Base-by-base conservation (phyloP, 2,113 vertebrate genomes). In the Passer domesticus region DNA sequence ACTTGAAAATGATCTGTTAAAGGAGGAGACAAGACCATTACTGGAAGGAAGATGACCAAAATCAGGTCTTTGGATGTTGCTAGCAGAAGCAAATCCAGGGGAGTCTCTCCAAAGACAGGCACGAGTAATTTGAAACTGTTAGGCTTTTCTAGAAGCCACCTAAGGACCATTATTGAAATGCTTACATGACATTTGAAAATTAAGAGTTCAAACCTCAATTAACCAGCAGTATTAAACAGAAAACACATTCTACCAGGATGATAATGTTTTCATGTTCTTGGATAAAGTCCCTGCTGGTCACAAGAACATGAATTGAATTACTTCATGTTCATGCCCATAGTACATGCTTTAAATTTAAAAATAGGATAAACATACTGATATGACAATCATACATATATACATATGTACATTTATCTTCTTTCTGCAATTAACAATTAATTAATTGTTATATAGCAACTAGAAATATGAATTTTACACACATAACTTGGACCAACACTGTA, bases 81-180 rank as follows among this genome's bases (percentile, higher is more conserved):
- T 19, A 43, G 22, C 19, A 52, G n/a, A 59, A 81, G 11, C 7
- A 89, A 58, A 53, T 25, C 27, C 16, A 59, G 19, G 9, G 4
- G 8, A 76, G 7, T 12, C 19, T 30, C 62, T 59, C 46, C 30
- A 70, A 66, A 76, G 31, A 66, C 10, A 66, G 18, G 13, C 25
- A 86, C 0, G 0, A 27, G 11, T 19, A 19, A 46, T n/a, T 77
- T 55, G 72, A 27, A 37, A 49, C 14, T 9, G 31, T 31, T 2
- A 66, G 15, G 22, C 30, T 91, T 58, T 63, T 68, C 60, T 16
- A 63, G 15, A 83, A 67, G 25, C 13, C 37, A 78, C 15, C 20
- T 63, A 73, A 62, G 4, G 4, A 58, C 13, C 41, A 68, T 30
- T 46, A 68, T 0, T 39, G 33, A 64, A 78, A 64, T 55, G 39